Base-by-base conservation (phyloP, 2,888 invertebrate species). In the Melanostoma mellinum region DNA sequence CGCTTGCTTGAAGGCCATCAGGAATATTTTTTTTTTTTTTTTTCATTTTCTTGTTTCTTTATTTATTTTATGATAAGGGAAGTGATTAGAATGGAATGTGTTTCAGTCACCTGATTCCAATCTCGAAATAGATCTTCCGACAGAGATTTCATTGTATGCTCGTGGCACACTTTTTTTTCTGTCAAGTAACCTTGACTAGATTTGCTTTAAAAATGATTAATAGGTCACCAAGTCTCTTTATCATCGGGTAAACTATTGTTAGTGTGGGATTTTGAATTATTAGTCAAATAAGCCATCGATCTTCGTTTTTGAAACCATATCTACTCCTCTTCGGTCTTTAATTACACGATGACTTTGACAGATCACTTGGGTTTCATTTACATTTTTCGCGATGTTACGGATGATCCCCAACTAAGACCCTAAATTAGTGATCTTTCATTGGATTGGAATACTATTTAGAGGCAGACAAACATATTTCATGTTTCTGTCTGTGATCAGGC, bases 161-260 rank as follows among this genome's bases (percentile, higher is more conserved):
- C 6, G 46, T 61, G 61, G 20, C 61, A 61, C 36, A 61, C 61
- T 38, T 60, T 44, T 30, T 10, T 35, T 9, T 10, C 35, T 3
- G 10, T 35, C 35, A 5, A 60, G 35, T n/a, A 46, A 48, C 61
- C 61, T 61, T 60, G 60, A 8, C 1, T 36, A 46, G 0, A 58
- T 32, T 33, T 61, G 6, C 5, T 9, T 46, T 4, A 35, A 3
- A 6, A 61, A 46, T 44, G 2, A 10, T 33, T 44, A 36, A 35
- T 46, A 46, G 61, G 46, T 46, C 61, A 61, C 20, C 20, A 20
- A 20, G 20, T 20, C 20, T 20, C 20, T 20, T 20, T 20, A 20
- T 20, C 20, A 20, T 20, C 20, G 20, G 20, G 20, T 20, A 20
- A 20, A 20, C 20, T 20, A 20, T 20, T 20, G 20, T 20, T 20